Conservation (phyloP, 64 coral and sea anemone species). For the Astreopora myriophthalma region DNA sequence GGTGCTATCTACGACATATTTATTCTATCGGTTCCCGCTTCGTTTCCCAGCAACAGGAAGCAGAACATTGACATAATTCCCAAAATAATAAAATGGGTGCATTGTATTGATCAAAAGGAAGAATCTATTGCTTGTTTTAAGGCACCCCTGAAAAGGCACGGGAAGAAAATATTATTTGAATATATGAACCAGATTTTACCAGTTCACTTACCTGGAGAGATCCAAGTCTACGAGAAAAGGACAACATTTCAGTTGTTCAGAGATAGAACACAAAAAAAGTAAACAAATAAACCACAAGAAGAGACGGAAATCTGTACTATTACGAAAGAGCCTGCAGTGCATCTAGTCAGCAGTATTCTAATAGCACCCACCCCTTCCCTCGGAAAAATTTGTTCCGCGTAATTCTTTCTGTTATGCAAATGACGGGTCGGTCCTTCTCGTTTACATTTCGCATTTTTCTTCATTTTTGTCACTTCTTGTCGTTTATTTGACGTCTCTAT, state of each 20-base stretch:
- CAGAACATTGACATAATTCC: too few species aligned
- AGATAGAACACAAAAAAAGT: neutral
- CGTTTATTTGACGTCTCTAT: neutral
- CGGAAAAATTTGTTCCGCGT: neutral
- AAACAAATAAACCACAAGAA: neutral
- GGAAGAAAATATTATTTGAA: too few species aligned
- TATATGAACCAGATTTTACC: neutral
- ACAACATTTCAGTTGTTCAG: neutral
- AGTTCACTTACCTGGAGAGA: neutral
- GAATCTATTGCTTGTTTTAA: too few species aligned
- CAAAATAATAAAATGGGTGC: too few species aligned
- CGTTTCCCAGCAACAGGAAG: too few species aligned
- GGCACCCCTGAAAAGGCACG: too few species aligned
- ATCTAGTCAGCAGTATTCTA: neutral
- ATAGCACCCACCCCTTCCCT: neutral
- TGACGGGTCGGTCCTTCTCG: too few species aligned
- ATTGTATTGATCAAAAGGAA: too few species aligned
- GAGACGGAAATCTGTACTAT: neutral
- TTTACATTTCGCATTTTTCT: neutral
- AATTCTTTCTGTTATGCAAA: neutral
- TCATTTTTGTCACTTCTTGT: neutral
- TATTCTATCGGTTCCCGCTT: too few species aligned
- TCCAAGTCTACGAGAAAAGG: conserved; percentile 14
- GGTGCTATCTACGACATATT: too few species aligned
- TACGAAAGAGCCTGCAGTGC: too few species aligned